Evolutionary conservation across 2,797 vertebrate genomes (phyloP), one percentile per base, ranked within the genome.

Genomic region (Pipistrellus kuhlii): DNA sequence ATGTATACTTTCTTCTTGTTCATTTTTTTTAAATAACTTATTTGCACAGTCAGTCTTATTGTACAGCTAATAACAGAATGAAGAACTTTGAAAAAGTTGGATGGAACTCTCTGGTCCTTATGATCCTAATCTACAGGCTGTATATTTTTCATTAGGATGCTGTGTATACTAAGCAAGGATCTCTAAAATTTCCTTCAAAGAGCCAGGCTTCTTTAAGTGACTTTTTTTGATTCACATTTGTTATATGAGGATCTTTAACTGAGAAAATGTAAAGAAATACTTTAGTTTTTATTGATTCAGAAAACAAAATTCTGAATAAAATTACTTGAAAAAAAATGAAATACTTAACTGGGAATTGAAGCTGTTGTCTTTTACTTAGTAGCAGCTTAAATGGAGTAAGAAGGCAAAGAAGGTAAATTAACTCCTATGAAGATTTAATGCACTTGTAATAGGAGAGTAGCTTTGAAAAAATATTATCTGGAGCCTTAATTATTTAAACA

Each of bases 1-100:
- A 4, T 88, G 62, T 76, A n/a, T 93, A 18, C 27, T 84, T 86
- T 96, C 46, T 91, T 30, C 35, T 87, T 62, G 80, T 14, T 93
- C 25, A 46, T 72, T 80, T 91, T 91, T 92, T 92, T 76, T 23
- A 75, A 89, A 69, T 68, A 62, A 23, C 17, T 4, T 73, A 21
- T 88, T 80, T 93, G 15, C 62, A 72, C 11, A 69, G 53, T 62
- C 23, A 72, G 0, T 69, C 38, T 32, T 48, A 25, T n/a, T 32
- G 41, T n/a, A 48, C 41, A 66, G 80, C 69, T 46, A 84, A 17
- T 93, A 51, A 64, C 38, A 82, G 46, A 77, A 11, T 53, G 46
- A 92, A 77, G 20, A 69, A 66, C 21, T 85, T 80, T 17, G 35
- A 78, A 44, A 84, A 76, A 18, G 18, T 88, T 69, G 20, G n/a